Evolutionary conservation across 2,797 vertebrate genomes (phyloP).

Genomic region (Cryptoblepharus egeriae): DNA sequence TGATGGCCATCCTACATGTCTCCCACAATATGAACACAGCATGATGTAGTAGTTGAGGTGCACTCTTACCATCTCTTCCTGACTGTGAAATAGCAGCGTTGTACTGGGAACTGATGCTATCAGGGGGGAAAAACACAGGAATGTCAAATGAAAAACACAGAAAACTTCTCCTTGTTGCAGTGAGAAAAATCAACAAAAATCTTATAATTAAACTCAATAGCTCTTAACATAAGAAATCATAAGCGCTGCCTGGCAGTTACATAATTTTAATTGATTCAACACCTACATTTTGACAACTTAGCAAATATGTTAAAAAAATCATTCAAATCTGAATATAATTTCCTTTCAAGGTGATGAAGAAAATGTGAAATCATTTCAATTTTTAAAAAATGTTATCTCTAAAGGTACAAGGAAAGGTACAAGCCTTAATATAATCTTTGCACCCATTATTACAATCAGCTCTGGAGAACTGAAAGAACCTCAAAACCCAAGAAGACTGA

Average conservation of each 20-base stretch:
- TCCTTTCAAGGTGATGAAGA: neutral
- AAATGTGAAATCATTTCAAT: neutral
- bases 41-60: too few species aligned
- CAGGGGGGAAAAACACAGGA: slow-evolving; percentile 28
- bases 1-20: neutral
- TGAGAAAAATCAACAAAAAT: neutral
- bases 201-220: neutral
- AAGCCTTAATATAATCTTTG: neutral
- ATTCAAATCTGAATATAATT: neutral
- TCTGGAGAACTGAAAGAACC: neutral
- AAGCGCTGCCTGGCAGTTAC: neutral
- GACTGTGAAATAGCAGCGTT: slow-evolving; percentile 68
- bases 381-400: neutral
- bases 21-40: neutral
- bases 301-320: too few species aligned
- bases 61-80: slow-evolving; percentile 75
- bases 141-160: slow-evolving; percentile 18
- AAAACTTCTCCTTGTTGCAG: neutral
- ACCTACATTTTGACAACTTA: neutral
- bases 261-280: neutral
- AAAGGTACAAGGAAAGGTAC: neutral
- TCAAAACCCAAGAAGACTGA: neutral
- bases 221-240: neutral
- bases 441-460: too few species aligned
- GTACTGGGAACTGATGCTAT: slow-evolving; percentile 74